Conservation (phyloP, 2,888 invertebrate genomes). For the Psylliodes chrysocephalus region DNA sequence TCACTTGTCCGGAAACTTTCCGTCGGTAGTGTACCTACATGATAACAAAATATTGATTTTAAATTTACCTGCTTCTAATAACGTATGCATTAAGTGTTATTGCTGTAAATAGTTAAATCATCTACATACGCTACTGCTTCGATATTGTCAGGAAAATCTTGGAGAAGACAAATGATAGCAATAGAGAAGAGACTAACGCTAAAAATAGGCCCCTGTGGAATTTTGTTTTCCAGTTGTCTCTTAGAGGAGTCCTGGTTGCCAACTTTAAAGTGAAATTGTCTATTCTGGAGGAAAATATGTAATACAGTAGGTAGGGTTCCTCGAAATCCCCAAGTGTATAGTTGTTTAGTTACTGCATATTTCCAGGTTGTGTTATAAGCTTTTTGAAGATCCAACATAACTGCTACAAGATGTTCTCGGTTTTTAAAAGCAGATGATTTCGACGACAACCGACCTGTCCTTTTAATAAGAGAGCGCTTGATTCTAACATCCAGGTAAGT, state of each 20-base stretch:
- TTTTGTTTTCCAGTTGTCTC: too few relatives aligned
- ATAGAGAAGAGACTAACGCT: not conserved
- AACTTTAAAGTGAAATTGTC: too few relatives aligned
- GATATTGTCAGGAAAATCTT: too few relatives aligned
- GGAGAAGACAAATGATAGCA: too few relatives aligned
- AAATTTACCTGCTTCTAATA: too few relatives aligned
- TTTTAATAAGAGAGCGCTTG: not conserved
- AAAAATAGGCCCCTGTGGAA: not conserved
- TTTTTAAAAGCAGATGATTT: not conserved
- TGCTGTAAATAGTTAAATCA: too few relatives aligned
- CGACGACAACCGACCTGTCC: not conserved
- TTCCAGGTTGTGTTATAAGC: not conserved
- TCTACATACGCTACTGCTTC: too few relatives aligned
- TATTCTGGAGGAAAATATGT: not conserved
- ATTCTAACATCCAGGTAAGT: not conserved
- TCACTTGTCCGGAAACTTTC: too few relatives aligned
- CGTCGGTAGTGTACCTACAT: too few relatives aligned
- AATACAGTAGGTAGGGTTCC: not conserved
- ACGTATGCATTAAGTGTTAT: too few relatives aligned
- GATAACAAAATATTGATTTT: too few relatives aligned
- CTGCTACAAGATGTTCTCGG: not conserved
- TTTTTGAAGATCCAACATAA: not conserved
- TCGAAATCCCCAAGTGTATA: not conserved
- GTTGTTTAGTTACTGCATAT: not conserved
- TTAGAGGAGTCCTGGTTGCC: too few relatives aligned